Percentiles rank a stretch among this genome's conserved stretches.
Conservation (phyloP, 1,140 invertebrate species). For the Harpegnathos saltator region DNA sequence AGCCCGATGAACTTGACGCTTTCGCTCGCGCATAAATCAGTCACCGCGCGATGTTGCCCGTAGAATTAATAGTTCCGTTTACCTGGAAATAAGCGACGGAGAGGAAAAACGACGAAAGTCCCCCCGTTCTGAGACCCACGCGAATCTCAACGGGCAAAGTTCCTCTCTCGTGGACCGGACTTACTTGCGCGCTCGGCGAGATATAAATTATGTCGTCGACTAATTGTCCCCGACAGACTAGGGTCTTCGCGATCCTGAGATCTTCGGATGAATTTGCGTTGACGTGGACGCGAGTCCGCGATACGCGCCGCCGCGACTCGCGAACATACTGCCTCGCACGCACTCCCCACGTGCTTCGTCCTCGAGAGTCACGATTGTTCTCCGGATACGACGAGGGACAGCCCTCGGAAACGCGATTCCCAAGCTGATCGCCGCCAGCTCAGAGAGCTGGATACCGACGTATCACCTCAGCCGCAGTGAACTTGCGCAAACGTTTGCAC, state of each 20-base stretch:
- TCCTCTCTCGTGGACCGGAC: no score
- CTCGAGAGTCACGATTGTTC: constrained; percentile 2
- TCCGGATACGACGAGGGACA: not conserved
- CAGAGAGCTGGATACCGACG: not conserved
- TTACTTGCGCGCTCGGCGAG: no score
- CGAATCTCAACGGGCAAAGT: not conserved
- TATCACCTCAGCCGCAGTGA: constrained; percentile 3
- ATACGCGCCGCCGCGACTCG: no score
- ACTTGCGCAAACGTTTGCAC: no score
- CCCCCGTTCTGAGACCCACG: not conserved
- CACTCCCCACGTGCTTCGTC: constrained; percentile 15
- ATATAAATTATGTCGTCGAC: no score
- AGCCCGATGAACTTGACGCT: not conserved
- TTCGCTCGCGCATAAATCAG: not conserved
- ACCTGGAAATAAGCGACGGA: not conserved
- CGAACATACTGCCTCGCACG: constrained; percentile 19
- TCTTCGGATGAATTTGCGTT: no score
- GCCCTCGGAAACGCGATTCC: not conserved
- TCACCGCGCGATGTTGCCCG: not conserved
- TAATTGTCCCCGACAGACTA: no score
- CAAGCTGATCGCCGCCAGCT: not conserved
- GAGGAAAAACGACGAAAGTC: not conserved
- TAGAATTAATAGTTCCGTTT: not conserved
- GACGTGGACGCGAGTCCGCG: no score
- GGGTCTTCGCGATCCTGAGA: no score